phyloP scores from a whole-genome alignment of 2,888 invertebrate species.

The Acrobasis consociella region DNA sequence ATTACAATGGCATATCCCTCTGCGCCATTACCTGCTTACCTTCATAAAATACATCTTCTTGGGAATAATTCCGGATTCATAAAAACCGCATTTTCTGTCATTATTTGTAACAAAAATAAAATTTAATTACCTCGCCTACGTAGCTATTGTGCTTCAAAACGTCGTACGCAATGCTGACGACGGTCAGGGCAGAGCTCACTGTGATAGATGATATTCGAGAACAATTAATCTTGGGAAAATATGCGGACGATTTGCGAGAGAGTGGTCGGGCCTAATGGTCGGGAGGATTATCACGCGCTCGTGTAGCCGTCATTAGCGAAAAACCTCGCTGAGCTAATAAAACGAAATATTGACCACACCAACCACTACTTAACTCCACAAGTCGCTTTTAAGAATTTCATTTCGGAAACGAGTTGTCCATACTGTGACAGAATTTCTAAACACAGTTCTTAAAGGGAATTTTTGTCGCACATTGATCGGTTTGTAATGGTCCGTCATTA shows the following conservation, averaged over 20 bases:
- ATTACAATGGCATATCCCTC: constrained; percentile 27
- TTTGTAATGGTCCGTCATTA: too few species aligned
- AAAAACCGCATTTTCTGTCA: constrained; percentile 49
- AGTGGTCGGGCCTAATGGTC: constrained; percentile 80
- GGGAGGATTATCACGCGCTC: constrained; percentile 76
- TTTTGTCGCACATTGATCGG: too few species aligned
- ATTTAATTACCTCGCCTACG: constrained; percentile 69
- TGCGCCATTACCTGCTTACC: constrained; percentile 39
- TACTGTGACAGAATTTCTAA: too few species aligned
- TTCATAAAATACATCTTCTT: constrained; percentile 40
- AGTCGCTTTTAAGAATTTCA: neutral
- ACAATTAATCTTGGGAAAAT: constrained; percentile 82
- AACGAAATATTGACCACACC: constrained; percentile 35
- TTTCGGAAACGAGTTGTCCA: neutral
- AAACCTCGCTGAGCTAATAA: constrained; percentile 51
- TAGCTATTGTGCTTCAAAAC: constrained; percentile 73
- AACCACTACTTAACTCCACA: neutral
- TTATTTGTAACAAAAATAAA: constrained; percentile 67
- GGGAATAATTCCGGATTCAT: constrained; percentile 38
- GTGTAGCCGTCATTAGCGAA: constrained; percentile 68
- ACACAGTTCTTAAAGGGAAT: too few species aligned
- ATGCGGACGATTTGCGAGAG: constrained; percentile 82
- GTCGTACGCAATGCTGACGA: constrained; percentile 77
- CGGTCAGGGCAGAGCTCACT: constrained; percentile 78
- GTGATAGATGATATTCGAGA: constrained; percentile 83